phyloP scores from a whole-genome alignment of 2,113 vertebrate genomes.

The Varanus komodoensis region DNA sequence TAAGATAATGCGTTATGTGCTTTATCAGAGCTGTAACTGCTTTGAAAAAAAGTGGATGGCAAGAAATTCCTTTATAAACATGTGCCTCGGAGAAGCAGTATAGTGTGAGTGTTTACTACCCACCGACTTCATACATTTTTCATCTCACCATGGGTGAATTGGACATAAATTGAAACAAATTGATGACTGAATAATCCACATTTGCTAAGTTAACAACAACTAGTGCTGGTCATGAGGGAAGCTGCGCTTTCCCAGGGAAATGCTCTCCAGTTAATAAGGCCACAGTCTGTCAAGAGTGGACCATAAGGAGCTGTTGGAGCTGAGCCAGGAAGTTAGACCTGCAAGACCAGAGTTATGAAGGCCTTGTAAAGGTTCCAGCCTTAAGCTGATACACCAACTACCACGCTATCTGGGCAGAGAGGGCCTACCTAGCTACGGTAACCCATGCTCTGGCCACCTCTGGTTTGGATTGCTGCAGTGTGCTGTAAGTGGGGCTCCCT shows the following conservation, averaged over 20 bases:
- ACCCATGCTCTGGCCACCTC: too few species aligned
- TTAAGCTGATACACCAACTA: too few species aligned
- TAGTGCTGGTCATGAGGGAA: neutral
- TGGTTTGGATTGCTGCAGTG: too few species aligned
- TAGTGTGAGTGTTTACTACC: neutral
- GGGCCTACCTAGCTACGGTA: too few species aligned
- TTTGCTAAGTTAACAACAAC: neutral
- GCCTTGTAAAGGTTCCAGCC: neutral
- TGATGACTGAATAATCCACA: neutral
- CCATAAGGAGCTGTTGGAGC: neutral
- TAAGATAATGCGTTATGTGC: neutral
- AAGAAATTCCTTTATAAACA: neutral
- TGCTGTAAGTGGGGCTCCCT: too few species aligned
- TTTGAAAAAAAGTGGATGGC: neutral
- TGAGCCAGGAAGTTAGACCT: neutral
- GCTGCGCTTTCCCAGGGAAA: neutral
- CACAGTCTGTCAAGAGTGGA: neutral
- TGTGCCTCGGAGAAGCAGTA: neutral
- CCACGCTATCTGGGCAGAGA: too few species aligned
- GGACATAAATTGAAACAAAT: neutral
- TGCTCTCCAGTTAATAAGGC: neutral
- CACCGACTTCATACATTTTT: neutral
- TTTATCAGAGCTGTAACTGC: constrained; percentile 2
- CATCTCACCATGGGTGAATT: neutral
- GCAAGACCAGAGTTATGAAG: neutral